phyloP scores from a whole-genome alignment of 2,113 vertebrate species.

The Sclerurus mexicanus region DNA sequence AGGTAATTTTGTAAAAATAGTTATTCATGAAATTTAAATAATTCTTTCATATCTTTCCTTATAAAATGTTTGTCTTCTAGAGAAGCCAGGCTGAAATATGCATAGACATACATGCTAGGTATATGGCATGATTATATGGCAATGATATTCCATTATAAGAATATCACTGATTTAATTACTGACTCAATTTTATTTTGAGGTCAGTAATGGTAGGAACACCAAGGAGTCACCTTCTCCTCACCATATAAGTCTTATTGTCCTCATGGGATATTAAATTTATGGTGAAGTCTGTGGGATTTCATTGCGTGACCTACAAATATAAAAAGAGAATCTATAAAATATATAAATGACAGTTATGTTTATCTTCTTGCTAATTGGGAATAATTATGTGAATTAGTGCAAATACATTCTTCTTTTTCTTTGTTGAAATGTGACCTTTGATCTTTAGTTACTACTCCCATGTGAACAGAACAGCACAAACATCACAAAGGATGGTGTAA shows the following conservation, averaged over 20 bases:
- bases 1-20: neutral
- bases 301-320: neutral
- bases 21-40: neutral
- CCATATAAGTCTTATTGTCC: neutral
- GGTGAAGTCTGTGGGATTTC: neutral
- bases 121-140: neutral
- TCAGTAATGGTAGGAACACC: neutral
- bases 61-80: neutral
- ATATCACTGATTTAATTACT: neutral
- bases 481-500: neutral
- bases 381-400: neutral
- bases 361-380: slow-evolving; percentile 1
- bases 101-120: neutral
- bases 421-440: slow-evolving; percentile 34
- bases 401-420: slow-evolving; percentile 17
- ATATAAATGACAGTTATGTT: neutral
- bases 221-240: neutral
- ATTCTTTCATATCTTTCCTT: neutral
- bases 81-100: neutral
- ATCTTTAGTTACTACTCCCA: neutral
- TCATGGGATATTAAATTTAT: neutral
- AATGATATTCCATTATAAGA: neutral
- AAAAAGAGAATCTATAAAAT: neutral
- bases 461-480: neutral
- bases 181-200: neutral